Conservation (phyloP, 2,888 invertebrate genomes). For the Ennomos quercinarius region DNA sequence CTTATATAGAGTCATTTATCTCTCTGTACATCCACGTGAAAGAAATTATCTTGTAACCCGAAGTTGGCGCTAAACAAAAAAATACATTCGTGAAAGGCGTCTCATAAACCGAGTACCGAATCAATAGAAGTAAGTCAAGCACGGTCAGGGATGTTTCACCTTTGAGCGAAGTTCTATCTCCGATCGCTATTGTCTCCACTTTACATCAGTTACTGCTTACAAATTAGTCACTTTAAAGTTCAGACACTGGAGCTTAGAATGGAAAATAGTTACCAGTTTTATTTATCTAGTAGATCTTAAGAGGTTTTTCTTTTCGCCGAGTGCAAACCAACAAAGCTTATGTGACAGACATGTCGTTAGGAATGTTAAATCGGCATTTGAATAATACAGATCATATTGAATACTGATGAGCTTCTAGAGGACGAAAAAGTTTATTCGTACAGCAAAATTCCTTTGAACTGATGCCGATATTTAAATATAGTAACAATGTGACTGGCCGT, state of each 20-base stretch:
- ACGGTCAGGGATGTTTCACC: constrained; percentile 32
- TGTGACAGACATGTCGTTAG: no score
- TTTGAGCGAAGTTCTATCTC: constrained; percentile 28
- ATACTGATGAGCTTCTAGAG: no score
- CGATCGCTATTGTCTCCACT: constrained; percentile 26
- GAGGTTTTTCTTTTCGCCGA: constrained; percentile 5
- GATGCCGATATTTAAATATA: no score
- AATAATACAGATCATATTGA: no score
- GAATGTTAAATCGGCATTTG: no score
- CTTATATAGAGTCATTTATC: no score
- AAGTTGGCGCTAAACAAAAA: no score
- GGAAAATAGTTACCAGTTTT: constrained; percentile 3
- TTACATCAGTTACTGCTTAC: constrained; percentile 29
- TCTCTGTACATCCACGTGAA: no score
- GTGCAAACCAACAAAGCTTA: constrained; percentile 1
- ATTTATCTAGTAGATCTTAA: constrained; percentile 4
- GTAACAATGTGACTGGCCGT: no score
- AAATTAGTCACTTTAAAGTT: constrained; percentile 25
- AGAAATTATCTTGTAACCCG: no score
- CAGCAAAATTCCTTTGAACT: no score
- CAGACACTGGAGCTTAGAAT: constrained; percentile 8
- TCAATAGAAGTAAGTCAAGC: constrained; percentile 15
- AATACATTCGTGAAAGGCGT: neutral
- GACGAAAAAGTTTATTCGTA: no score
- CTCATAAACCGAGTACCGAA: constrained; percentile 16